Evolutionary conservation across 2,888 invertebrate species (phyloP).

Genomic region (Noctua fimbriata): DNA sequence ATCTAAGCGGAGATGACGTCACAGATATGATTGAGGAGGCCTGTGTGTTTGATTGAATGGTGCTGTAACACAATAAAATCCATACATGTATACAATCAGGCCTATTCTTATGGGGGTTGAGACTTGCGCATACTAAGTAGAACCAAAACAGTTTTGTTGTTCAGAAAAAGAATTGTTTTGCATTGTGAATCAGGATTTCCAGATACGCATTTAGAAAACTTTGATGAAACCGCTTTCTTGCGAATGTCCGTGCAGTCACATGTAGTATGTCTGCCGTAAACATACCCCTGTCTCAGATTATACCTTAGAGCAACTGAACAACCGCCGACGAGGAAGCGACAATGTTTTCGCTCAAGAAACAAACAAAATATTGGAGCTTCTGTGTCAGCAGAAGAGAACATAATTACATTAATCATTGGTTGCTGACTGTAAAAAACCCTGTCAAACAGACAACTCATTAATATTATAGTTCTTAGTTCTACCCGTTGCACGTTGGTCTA

Average conservation of each 20-base stretch:
- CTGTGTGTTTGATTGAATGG: slow-evolving; percentile 55
- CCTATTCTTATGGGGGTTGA: background rate
- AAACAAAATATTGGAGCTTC: too few relatives aligned
- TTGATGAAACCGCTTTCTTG: background rate
- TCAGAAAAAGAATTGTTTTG: background rate
- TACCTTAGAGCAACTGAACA: background rate
- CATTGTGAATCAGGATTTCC: background rate
- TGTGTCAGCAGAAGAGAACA: too few relatives aligned
- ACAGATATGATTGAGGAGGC: slow-evolving; percentile 42
- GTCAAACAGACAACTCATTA: too few relatives aligned
- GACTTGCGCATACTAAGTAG: background rate
- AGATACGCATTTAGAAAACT: background rate
- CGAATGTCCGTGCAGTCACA: too few relatives aligned
- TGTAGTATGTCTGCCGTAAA: background rate
- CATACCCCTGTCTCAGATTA: too few relatives aligned
- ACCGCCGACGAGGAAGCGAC: background rate
- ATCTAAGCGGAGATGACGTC: slow-evolving; percentile 45
- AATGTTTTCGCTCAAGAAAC: too few relatives aligned
- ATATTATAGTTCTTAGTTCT: too few relatives aligned
- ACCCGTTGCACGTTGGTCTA: too few relatives aligned
- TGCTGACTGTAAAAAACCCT: too few relatives aligned
- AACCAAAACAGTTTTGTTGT: background rate
- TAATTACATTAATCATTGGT: too few relatives aligned
- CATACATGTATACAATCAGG: slow-evolving; percentile 16
- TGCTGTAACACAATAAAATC: slow-evolving; percentile 42